phyloP scores from a whole-genome alignment of 2,797 vertebrate genomes.

The Pitangus sulphuratus region DNA sequence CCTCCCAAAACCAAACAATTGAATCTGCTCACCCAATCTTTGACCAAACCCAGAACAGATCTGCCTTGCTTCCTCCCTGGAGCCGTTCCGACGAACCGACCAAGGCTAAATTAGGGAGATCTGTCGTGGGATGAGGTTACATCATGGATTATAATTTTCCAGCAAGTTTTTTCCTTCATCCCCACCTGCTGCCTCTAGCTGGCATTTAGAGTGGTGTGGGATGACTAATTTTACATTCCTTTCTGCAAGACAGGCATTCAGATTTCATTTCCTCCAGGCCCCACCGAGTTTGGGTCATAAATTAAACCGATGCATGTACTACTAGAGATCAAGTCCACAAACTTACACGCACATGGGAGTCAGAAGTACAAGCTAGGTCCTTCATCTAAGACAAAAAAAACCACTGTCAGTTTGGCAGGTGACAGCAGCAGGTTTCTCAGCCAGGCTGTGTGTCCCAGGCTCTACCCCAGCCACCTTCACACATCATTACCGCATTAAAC shows the following conservation, averaged over 20 bases:
- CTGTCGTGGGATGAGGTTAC: not conserved
- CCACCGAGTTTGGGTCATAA: not conserved
- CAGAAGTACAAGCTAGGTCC: constrained; percentile 45
- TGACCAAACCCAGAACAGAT: not conserved
- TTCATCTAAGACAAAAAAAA: constrained; percentile 28
- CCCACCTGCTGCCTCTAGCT: constrained; percentile 36
- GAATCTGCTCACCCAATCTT: not conserved
- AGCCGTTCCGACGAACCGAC: not conserved
- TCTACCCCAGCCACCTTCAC: not conserved
- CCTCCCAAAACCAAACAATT: not conserved
- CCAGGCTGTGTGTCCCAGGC: not conserved
- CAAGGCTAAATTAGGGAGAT: not conserved
- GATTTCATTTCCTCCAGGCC: not conserved
- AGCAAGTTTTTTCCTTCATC: constrained; percentile 27
- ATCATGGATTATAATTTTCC: not conserved
- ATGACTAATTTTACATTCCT: constrained; percentile 40
- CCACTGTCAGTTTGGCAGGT: not conserved
- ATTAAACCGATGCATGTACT: not conserved
- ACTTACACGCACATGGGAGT: constrained; percentile 17
- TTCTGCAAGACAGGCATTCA: not conserved
- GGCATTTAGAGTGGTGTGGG: not conserved
- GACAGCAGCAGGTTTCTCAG: not conserved
- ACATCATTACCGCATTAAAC: not conserved
- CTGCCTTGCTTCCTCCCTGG: not conserved
- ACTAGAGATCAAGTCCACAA: not conserved